Evolutionary conservation across 2,113 vertebrate species (phyloP).

Genomic region (Boulengeromyrus knoepffleri): DNA sequence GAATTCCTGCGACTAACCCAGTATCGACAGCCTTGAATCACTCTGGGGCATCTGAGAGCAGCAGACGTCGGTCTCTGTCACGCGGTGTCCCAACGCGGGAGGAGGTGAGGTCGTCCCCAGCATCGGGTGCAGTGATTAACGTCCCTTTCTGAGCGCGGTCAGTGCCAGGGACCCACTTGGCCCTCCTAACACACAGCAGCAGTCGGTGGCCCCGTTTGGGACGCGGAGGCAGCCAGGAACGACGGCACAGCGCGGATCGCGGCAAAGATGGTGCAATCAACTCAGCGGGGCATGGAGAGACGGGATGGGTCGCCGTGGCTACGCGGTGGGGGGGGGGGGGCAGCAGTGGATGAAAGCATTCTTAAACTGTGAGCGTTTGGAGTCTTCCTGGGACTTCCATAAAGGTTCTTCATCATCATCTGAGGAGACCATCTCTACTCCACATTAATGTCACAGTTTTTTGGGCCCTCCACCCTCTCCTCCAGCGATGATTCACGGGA

Average conservation of each 20-base stretch:
- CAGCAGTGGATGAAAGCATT: neutral
- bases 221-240: no score
- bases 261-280: neutral
- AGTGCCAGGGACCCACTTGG: neutral
- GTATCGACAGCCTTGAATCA: neutral
- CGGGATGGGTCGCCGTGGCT: neutral
- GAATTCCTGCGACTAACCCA: neutral
- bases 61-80: neutral
- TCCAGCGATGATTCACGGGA: constrained; percentile 53
- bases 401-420: neutral
- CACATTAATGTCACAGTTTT: constrained; percentile 57
- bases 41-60: neutral
- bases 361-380: neutral
- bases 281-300: neutral
- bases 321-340: neutral
- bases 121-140: neutral
- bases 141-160: neutral
- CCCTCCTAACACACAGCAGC: neutral
- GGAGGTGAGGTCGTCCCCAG: neutral
- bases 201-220: neutral
- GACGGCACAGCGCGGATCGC: neutral
- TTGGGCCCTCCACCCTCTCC: constrained; percentile 48
- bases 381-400: neutral
- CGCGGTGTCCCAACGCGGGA: neutral
- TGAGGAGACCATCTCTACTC: neutral